These are phyloP conservation scores for Mustela nigripes DNA, from an alignment of 2,113 vertebrate genomes.

Conservation along the genomic window DNA sequence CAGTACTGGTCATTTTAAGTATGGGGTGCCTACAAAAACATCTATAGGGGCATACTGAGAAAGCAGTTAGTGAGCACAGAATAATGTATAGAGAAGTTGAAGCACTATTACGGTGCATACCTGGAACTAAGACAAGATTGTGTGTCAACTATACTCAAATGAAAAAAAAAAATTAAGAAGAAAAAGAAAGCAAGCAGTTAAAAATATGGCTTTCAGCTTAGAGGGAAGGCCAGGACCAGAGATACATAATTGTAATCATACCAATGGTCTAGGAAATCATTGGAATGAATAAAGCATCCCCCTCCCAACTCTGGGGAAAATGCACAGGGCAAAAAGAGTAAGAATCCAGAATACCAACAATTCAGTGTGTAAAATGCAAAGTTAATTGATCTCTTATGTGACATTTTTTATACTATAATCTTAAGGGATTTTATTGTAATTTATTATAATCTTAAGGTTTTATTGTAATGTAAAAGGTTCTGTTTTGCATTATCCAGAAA, in stretches of 20 bases:
- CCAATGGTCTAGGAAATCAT: background rate
- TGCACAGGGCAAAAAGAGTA: background rate
- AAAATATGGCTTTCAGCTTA: background rate
- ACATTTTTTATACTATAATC: background rate
- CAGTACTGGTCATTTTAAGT: background rate
- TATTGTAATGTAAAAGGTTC: background rate
- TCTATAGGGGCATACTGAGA: background rate
- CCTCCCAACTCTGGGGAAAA: background rate
- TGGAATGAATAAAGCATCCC: background rate
- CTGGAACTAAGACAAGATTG: background rate
- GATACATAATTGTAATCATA: background rate
- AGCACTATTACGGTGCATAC: background rate
- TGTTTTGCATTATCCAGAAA: background rate
- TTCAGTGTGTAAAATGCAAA: background rate
- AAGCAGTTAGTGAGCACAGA: background rate
- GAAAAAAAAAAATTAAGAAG: background rate
- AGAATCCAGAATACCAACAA: background rate
- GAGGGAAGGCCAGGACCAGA: background rate
- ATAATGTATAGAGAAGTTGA: background rate
- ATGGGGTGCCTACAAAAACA: background rate
- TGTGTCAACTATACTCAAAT: background rate
- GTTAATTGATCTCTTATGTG: background rate
- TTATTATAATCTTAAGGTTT: background rate
- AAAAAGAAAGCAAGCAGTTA: background rate
- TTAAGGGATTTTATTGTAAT: background rate